Evolutionary conservation across 2,113 vertebrate species (phyloP).

Genomic region (Uropsilus gracilis): DNA sequence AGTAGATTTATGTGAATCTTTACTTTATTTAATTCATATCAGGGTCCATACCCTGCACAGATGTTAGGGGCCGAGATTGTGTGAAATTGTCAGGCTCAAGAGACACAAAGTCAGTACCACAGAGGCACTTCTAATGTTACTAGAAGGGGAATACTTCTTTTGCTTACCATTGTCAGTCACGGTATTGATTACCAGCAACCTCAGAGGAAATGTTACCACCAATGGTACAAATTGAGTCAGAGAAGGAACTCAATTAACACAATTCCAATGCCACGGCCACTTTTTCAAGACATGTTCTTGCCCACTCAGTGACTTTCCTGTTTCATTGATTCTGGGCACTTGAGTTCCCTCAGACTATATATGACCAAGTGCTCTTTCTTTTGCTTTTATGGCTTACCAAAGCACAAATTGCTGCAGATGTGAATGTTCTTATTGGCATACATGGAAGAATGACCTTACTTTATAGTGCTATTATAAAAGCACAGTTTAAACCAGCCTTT

Average conservation of each 20-base stretch:
- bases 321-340: slow-evolving; percentile 67
- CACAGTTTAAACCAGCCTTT: slow-evolving; percentile 78
- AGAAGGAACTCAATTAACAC: slow-evolving; percentile 64
- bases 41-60: background rate
- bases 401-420: slow-evolving; percentile 73
- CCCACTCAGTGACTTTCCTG: slow-evolving; percentile 56
- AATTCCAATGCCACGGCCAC: slow-evolving; percentile 2
- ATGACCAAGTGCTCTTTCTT: slow-evolving; percentile 56
- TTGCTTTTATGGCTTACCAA: slow-evolving; percentile 71
- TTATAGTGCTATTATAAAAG: slow-evolving; percentile 77
- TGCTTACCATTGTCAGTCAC: slow-evolving; percentile 1
- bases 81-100: background rate
- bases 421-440: slow-evolving; percentile 77
- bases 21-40: slow-evolving; percentile 6
- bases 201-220: slow-evolving; percentile 37
- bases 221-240: slow-evolving; percentile 52
- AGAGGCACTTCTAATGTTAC: background rate
- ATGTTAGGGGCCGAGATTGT: background rate
- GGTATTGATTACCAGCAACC: background rate
- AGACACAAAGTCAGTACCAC: background rate
- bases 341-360: slow-evolving; percentile 65
- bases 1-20: background rate
- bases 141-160: background rate
- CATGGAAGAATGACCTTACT: slow-evolving; percentile 76
- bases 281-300: slow-evolving; percentile 52